Evolutionary conservation across 2,888 invertebrate genomes (phyloP).

Genomic region (Adela reaumurella): DNA sequence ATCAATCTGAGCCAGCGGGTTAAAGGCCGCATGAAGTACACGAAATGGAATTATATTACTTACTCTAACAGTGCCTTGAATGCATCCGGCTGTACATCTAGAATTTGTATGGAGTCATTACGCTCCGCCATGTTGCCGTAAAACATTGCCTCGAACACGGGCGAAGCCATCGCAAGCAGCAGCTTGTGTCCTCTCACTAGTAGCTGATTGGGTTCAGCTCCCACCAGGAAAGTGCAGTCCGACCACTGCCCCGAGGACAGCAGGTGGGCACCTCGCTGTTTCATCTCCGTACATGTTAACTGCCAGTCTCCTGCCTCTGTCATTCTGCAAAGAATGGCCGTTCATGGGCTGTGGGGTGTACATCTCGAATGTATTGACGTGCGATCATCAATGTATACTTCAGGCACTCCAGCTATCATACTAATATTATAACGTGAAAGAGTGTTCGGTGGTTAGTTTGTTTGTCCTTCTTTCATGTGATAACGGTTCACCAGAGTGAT

Average conservation of each 20-base stretch:
- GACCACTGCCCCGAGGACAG: conserved; percentile 80
- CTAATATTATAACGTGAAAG: too few species aligned
- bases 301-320: conserved; percentile 72
- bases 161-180: conserved; percentile 81
- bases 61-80: conserved; percentile 77
- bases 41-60: too few species aligned
- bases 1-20: too few species aligned
- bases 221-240: conserved; percentile 79
- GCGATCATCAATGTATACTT: too few species aligned
- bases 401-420: too few species aligned
- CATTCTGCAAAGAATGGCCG: too few species aligned
- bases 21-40: too few species aligned
- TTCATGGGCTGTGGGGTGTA: too few species aligned
- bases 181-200: conserved; percentile 74
- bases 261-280: conserved; percentile 69
- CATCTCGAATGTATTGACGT: too few species aligned
- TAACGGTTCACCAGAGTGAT: too few species aligned
- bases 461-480: too few species aligned
- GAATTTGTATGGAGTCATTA: conserved; percentile 71
- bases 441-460: too few species aligned
- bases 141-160: conserved; percentile 87
- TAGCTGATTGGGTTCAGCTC: conserved; percentile 72
- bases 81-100: conserved; percentile 83
- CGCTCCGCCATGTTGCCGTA: conserved; percentile 80
- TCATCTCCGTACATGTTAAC: conserved; percentile 64